phyloP scores from a whole-genome alignment of 2,797 vertebrate genomes.

The Cossypha dichroa region DNA sequence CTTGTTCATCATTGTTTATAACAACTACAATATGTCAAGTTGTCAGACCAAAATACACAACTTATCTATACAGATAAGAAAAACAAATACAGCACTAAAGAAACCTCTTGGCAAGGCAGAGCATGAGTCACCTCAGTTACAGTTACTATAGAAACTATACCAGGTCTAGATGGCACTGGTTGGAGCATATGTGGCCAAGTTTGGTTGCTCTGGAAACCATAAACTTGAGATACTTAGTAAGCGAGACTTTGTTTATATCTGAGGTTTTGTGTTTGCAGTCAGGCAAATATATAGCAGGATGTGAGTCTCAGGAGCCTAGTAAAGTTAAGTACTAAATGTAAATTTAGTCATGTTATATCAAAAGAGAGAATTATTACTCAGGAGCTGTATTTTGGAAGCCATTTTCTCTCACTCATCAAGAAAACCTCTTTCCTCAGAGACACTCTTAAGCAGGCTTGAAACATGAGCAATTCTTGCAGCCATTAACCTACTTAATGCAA shows the following conservation, averaged over 20 bases:
- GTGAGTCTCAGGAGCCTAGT: background rate
- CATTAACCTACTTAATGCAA: slow-evolving; percentile 49
- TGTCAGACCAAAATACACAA: background rate
- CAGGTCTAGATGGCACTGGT: background rate
- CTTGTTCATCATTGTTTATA: background rate
- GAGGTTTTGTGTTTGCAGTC: background rate
- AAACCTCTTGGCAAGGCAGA: background rate
- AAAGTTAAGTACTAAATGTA: background rate
- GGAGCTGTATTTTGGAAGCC: background rate
- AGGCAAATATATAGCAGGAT: background rate
- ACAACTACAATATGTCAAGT: background rate
- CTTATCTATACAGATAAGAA: background rate
- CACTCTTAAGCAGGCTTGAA: background rate
- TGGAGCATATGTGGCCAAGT: background rate
- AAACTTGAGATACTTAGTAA: background rate
- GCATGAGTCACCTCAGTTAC: slow-evolving; percentile 5
- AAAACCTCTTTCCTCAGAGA: background rate
- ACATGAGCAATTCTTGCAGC: background rate
- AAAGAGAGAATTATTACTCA: background rate
- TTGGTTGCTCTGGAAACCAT: slow-evolving; percentile 58
- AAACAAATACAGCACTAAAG: background rate
- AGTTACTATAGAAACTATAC: slow-evolving; percentile 63
- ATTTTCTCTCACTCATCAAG: background rate
- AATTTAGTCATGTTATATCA: background rate
- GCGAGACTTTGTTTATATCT: slow-evolving; percentile 2